Evolutionary conservation across 2,888 invertebrate species (phyloP).

Genomic region (Yponomeuta cagnagella): DNA sequence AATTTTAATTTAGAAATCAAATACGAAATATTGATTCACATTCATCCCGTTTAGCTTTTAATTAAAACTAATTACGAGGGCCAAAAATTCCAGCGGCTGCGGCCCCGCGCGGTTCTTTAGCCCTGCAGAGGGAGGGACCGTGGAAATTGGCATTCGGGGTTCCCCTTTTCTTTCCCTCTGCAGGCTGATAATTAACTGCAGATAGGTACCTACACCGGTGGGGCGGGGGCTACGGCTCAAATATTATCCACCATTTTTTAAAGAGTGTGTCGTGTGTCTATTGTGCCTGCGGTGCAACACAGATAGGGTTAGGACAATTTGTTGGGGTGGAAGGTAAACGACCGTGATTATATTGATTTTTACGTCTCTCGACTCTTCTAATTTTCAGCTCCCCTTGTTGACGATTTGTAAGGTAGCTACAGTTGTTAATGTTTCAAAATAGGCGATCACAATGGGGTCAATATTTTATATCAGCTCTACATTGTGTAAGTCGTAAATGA

Average conservation of each 20-base stretch:
- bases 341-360: conserved; percentile 70
- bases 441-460: no score
- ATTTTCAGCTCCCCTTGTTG: conserved; percentile 20
- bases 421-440: conserved; percentile 3
- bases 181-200: conserved; percentile 71
- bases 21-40: conserved; percentile 33
- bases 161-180: conserved; percentile 51
- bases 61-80: conserved; percentile 67
- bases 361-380: conserved; percentile 42
- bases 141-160: conserved; percentile 59
- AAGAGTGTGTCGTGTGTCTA: conserved; percentile 52
- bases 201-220: conserved; percentile 54
- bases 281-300: conserved; percentile 40
- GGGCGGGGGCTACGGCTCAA: conserved; percentile 54
- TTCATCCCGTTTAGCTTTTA: conserved; percentile 54
- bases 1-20: conserved; percentile 9
- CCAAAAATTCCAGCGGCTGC: conserved; percentile 52
- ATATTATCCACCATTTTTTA: conserved; percentile 66
- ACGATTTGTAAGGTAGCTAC: background rate
- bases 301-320: conserved; percentile 65
- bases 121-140: conserved; percentile 29
- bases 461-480: background rate
- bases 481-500: background rate
- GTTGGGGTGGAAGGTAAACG: conserved; percentile 65
- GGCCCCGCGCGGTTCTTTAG: conserved; percentile 31